phyloP scores from a whole-genome alignment of 1,140 invertebrate species.

The Drosophila lowei region DNA sequence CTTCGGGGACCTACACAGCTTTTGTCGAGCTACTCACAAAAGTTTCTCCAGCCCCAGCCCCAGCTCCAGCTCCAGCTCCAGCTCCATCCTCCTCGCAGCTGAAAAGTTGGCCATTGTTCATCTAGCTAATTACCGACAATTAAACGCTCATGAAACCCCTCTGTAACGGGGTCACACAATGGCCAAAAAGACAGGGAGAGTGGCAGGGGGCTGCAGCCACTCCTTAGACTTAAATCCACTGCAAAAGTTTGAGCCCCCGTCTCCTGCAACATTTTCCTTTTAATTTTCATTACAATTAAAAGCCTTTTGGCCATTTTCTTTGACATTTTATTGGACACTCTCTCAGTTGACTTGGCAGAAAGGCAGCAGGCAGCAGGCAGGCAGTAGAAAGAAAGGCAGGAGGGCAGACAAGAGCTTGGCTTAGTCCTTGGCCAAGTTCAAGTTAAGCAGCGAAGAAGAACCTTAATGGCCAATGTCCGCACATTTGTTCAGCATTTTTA shows the following conservation, averaged over 20 bases:
- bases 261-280: slow-evolving; percentile 12
- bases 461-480: slow-evolving; percentile 42
- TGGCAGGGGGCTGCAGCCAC: neutral
- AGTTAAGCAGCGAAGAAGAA: neutral
- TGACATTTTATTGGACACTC: slow-evolving; percentile 71
- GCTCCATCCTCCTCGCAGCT: slow-evolving; percentile 9
- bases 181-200: neutral
- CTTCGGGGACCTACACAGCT: neutral
- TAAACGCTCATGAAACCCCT: slow-evolving; percentile 63
- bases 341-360: slow-evolving; percentile 26
- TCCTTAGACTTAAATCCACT: slow-evolving; percentile 15
- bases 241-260: slow-evolving; percentile 26
- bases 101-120: slow-evolving; percentile 49
- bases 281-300: slow-evolving; percentile 73
- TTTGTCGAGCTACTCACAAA: slow-evolving; percentile 8
- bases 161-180: slow-evolving; percentile 37
- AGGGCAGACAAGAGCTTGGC: neutral
- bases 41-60: slow-evolving; percentile 20
- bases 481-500: slow-evolving; percentile 41
- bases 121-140: slow-evolving; percentile 72
- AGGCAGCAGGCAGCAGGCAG: slow-evolving; percentile 5
- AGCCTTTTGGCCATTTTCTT: slow-evolving; percentile 71
- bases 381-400: too few relatives aligned
- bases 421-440: slow-evolving; percentile 36
- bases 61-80: too few relatives aligned